phyloP scores from a whole-genome alignment of 2,113 vertebrate species.

The Isurus oxyrinchus region DNA sequence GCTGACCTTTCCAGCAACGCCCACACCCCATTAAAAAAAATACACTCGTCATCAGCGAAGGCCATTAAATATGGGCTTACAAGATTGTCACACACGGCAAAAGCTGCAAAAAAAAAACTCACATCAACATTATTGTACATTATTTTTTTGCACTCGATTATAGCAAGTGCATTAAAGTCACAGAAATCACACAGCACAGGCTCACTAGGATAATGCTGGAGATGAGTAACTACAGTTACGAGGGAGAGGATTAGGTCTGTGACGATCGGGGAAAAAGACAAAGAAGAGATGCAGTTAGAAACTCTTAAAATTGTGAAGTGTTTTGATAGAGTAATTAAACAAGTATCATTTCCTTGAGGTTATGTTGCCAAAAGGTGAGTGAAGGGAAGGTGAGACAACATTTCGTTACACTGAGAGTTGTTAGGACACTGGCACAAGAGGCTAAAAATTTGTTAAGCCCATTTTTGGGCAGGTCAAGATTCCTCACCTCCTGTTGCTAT shows the following conservation, averaged over 20 bases:
- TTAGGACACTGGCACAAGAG: not conserved
- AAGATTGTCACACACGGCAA: not conserved
- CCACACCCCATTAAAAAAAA: not conserved
- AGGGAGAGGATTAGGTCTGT: not conserved
- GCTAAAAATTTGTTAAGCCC: no score
- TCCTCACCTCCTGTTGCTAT: no score
- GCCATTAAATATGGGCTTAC: not conserved
- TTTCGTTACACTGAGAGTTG: not conserved
- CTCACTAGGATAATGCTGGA: not conserved
- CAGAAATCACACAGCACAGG: not conserved
- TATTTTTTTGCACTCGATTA: not conserved
- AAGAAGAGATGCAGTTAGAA: not conserved
- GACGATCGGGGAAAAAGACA: not conserved
- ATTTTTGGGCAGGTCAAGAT: no score
- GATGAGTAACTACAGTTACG: not conserved
- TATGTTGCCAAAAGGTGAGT: not conserved
- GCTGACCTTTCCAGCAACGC: not conserved
- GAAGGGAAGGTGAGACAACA: not conserved
- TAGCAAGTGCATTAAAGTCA: not conserved
- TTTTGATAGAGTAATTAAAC: not conserved
- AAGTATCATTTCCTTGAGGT: not conserved
- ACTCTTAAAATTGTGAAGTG: not conserved
- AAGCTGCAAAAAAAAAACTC: not conserved
- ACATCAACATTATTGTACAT: not conserved
- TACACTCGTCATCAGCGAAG: not conserved